Evolutionary conservation across 2,888 invertebrate species (phyloP).

Genomic region (Pseudococcus longispinus): DNA sequence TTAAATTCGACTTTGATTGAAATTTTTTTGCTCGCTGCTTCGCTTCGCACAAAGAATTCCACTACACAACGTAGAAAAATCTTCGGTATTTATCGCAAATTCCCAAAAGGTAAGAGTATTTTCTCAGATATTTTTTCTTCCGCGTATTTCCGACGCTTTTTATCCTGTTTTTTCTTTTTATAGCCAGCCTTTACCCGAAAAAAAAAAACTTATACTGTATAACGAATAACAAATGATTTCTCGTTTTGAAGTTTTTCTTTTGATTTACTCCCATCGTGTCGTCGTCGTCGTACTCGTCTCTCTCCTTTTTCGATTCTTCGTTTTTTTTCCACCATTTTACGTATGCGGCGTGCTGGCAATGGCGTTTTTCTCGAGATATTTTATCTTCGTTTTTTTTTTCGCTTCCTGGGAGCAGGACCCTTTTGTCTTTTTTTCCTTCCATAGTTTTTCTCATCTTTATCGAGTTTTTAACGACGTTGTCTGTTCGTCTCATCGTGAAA

Average conservation of each 20-base stretch:
- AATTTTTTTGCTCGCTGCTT: not conserved
- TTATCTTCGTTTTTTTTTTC: not conserved
- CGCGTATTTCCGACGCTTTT: not conserved
- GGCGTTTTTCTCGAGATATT: not conserved
- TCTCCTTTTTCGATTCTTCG: no score
- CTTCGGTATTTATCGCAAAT: conserved; percentile 5
- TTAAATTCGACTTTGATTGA: conserved; percentile 2
- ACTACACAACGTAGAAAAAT: not conserved
- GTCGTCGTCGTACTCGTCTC: no score
- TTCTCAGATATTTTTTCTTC: not conserved
- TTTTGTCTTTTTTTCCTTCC: no score
- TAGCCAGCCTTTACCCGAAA: no score
- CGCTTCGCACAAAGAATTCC: not conserved
- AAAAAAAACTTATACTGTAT: not conserved
- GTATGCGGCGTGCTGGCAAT: no score
- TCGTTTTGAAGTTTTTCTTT: conserved; percentile 1
- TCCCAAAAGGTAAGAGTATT: not conserved
- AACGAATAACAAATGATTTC: conserved; percentile 5
- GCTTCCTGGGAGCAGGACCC: no score
- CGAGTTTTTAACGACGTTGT: no score
- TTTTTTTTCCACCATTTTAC: no score
- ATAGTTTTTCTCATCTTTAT: no score
- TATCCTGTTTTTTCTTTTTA: not conserved
- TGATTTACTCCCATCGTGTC: not conserved
- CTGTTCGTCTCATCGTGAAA: no score